phyloP scores from a whole-genome alignment of 2,113 vertebrate species.

The Tragulus kanchil region DNA sequence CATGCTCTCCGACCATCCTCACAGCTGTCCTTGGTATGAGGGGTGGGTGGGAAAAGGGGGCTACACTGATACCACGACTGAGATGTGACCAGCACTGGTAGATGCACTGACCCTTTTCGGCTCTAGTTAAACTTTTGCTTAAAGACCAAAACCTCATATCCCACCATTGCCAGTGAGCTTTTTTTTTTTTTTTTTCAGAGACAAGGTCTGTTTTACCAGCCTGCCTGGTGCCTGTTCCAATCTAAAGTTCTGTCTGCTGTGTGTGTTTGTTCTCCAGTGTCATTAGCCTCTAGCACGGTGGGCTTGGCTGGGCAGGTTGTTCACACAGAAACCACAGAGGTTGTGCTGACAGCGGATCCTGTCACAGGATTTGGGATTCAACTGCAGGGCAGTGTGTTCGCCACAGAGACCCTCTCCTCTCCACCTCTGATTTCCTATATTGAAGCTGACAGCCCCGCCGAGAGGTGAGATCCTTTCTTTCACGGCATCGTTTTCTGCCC shows the following conservation, averaged over 20 bases:
- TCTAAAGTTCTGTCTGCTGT: slow-evolving; percentile 43
- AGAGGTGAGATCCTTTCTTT: slow-evolving; percentile 92
- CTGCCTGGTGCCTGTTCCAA: not conserved
- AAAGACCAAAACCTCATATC: not conserved
- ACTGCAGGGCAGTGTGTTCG: slow-evolving; percentile 98
- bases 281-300: slow-evolving; percentile 97
- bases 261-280: slow-evolving; percentile 90
- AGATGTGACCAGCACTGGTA: not conserved
- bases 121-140: not conserved
- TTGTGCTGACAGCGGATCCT: slow-evolving; percentile 94
- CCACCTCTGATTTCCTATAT: slow-evolving; percentile 98
- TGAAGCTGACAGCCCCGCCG: slow-evolving; percentile 97
- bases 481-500: not conserved
- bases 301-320: slow-evolving; percentile 98
- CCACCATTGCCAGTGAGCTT: not conserved
- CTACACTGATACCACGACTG: not conserved
- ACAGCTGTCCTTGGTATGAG: not conserved
- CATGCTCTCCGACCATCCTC: not conserved
- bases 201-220: not conserved
- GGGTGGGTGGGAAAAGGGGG: not conserved
- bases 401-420: slow-evolving; percentile 98
- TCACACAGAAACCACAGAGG: slow-evolving; percentile 98
- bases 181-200: not conserved
- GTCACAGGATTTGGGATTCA: slow-evolving; percentile 97
- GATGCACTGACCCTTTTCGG: not conserved